A percentile compares a stretch with the other conserved stretches of the same genome.
Conservation (phyloP, 2,113 vertebrate genomes). For the Thamnaconus septentrionalis region DNA sequence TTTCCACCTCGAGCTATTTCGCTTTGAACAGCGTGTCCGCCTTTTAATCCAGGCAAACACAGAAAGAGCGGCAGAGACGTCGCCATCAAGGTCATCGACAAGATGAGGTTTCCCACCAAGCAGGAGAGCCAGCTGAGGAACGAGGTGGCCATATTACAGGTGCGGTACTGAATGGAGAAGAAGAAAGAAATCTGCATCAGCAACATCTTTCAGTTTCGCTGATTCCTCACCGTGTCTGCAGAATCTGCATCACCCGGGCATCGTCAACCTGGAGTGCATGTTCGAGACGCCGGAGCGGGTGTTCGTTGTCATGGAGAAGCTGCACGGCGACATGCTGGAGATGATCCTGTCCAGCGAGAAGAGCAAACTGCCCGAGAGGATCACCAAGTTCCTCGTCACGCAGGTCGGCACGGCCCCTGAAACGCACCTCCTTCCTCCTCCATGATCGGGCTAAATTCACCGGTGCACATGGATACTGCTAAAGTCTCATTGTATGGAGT, state of each 20-base stretch:
- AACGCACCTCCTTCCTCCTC: no score
- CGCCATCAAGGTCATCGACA: conserved; percentile 98
- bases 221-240: conserved; percentile 41
- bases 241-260: conserved; percentile 98
- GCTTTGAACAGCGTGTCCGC: no score
- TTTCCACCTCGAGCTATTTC: no score
- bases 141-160: conserved; percentile 98
- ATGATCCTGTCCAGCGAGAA: conserved; percentile 99
- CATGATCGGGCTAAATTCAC: no score
- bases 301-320: conserved; percentile 99
- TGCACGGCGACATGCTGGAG: conserved; percentile 98
- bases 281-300: conserved; percentile 97
- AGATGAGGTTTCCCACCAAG: conserved; percentile 98
- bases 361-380: conserved; percentile 94
- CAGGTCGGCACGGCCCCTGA: conserved; percentile 77
- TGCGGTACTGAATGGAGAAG: conserved; percentile 50
- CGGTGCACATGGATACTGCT: not conserved
- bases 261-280: conserved; percentile 99
- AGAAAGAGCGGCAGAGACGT: conserved; percentile 97
- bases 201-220: not conserved
- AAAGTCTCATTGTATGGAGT: no score
- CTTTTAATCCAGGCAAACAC: conserved; percentile 84
- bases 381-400: conserved; percentile 97
- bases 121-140: conserved; percentile 98
- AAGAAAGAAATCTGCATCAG: not conserved